These are phyloP conservation scores for Gerris lacustris DNA, from an alignment of 2,888 invertebrate species.

Conservation along the genomic window DNA sequence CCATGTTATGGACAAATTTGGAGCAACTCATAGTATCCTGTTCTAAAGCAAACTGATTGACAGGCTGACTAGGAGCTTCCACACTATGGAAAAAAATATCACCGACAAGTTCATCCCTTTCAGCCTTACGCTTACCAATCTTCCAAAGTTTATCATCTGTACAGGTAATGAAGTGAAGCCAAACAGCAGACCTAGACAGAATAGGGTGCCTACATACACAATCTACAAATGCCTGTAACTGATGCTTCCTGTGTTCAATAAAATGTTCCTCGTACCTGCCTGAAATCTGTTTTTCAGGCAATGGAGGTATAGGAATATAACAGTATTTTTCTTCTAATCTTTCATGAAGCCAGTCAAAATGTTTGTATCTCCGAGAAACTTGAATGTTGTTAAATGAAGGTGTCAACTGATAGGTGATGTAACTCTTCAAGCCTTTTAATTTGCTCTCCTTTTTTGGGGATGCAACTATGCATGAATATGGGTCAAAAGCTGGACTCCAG, in stretches of 20 bases:
- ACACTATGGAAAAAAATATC: conserved; percentile 84
- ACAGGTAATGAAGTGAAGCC: conserved; percentile 94
- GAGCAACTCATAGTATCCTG: conserved; percentile 70
- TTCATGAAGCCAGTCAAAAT: conserved; percentile 98
- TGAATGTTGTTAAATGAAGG: conserved; percentile 88
- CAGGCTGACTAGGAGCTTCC: conserved; percentile 66
- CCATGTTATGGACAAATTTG: conserved; percentile 72
- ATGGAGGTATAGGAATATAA: conserved; percentile 85
- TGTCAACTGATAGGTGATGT: conserved; percentile 90
- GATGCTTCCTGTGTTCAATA: conserved; percentile 84
- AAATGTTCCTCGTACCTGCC: conserved; percentile 91
- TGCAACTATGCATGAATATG: conserved; percentile 74
- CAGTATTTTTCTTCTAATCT: conserved; percentile 87
- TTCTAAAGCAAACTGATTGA: conserved; percentile 48
- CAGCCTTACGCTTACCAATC: conserved; percentile 85
- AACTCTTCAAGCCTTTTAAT: conserved; percentile 93
- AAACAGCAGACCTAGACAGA: conserved; percentile 71
- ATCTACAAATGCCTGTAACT: conserved; percentile 91
- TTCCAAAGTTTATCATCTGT: conserved; percentile 98
- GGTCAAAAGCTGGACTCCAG: conserved; percentile 63
- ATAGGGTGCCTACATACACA: conserved; percentile 95
- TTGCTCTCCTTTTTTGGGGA: conserved; percentile 97
- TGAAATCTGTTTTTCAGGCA: conserved; percentile 96
- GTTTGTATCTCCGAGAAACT: conserved; percentile 90
- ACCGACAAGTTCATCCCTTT: conserved; percentile 81